These are phyloP conservation scores for Drosophila gunungcola DNA, from an alignment of 1,140 invertebrate species.

Conservation along the genomic window DNA sequence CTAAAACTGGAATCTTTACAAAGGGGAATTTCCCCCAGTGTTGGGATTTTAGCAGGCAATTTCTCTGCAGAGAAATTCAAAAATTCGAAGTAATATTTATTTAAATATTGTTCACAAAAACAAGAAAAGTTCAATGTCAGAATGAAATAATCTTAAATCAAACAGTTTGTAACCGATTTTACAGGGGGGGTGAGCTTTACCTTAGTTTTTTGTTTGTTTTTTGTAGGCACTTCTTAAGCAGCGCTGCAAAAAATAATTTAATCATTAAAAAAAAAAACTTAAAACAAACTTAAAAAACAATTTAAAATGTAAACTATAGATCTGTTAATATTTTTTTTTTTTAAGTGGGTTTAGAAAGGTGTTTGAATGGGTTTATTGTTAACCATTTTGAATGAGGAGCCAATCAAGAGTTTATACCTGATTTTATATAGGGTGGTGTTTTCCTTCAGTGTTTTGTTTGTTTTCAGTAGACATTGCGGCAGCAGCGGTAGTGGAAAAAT, in stretches of 20 bases:
- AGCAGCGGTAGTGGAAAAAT: constrained; percentile 38
- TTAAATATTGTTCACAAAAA: too few species aligned
- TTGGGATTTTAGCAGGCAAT: neutral
- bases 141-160: too few species aligned
- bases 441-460: constrained; percentile 38
- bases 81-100: neutral
- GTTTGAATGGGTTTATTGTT: too few species aligned
- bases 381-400: neutral
- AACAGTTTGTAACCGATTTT: too few species aligned
- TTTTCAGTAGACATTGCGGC: constrained; percentile 54
- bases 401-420: neutral
- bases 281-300: too few species aligned
- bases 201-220: too few species aligned
- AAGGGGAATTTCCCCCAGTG: neutral
- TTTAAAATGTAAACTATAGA: too few species aligned
- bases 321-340: too few species aligned
- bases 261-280: neutral
- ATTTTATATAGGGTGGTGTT: constrained; percentile 1
- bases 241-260: neutral
- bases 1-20: neutral
- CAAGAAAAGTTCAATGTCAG: too few species aligned
- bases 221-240: too few species aligned
- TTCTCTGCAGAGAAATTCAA: neutral
- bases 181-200: too few species aligned
- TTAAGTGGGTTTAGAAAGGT: too few species aligned